Conservation (phyloP, 2,113 vertebrate genomes). For the Indicator maculatus region DNA sequence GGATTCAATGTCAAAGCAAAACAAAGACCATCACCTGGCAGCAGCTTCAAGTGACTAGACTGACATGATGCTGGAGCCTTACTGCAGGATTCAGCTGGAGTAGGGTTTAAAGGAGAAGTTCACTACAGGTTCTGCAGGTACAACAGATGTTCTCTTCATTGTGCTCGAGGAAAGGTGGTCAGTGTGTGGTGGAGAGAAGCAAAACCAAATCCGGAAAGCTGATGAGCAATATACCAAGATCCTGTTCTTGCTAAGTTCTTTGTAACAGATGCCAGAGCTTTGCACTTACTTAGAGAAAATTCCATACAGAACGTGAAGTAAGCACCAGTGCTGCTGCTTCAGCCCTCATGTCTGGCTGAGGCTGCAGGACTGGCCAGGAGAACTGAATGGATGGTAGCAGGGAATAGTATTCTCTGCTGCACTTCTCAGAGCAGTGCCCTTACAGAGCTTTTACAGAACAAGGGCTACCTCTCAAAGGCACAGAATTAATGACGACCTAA, state of each 20-base stretch:
- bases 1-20: neutral
- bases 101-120: neutral
- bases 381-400: neutral
- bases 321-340: neutral
- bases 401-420: neutral
- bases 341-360: rapidly evolving
- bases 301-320: neutral
- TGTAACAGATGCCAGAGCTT: neutral
- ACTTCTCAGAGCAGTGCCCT: neutral
- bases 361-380: neutral
- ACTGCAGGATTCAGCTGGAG: neutral
- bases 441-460: neutral
- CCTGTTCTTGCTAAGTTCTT: neutral
- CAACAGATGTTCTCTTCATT: neutral
- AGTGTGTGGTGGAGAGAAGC: neutral
- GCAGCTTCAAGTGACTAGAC: neutral
- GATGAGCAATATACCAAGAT: neutral
- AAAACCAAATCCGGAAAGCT: neutral
- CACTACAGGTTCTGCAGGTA: neutral
- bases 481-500: neutral
- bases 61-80: rapidly evolving
- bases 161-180: neutral
- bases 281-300: neutral
- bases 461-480: neutral
- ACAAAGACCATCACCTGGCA: neutral